Evolutionary conservation across 2,797 vertebrate species (phyloP), one percentile per base, ranked within the genome.

Genomic region (Vespertilio murinus): DNA sequence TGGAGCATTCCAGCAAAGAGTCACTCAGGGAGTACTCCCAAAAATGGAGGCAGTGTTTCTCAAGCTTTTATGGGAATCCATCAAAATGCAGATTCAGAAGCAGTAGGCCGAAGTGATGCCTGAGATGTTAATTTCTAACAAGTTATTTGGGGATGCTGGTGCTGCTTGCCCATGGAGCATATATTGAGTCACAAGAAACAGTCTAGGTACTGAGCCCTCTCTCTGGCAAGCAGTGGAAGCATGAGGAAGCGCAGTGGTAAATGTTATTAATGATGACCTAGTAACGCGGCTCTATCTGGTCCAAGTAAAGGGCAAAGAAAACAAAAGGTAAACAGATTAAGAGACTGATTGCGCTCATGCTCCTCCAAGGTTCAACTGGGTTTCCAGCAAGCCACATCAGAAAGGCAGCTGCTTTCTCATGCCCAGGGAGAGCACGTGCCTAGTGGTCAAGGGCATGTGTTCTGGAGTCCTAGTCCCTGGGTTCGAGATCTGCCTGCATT

Each of bases 81-180:
- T 88, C 59, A 88, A 79, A 93, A 94, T 92, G 78, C 56, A 93
- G 90, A 88, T 93, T 94, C 56, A 75, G 73, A 71, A 79, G 64
- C 61, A 83, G 40, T 33, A 49, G 73, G 91, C 77, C 87, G 64
- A 12, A 30, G 9, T 14, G 16, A 45, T 22, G 33, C 47, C 75
- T 6, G 35, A 67, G 35, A 80, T 67, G 25, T 52, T 88, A 69
- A 89, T 71, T 71, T 92, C 87, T 87, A 89, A 91, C 73, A 81
- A 75, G 52, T 82, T 86, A 70, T 47, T 80, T n/a, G n/a, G 40
- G 64, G 69, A 69, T 54, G 20, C 25, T 78, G 33, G 35, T 49
- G 40, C 35, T 91, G 12, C 25, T 84, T 22, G 45, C 52, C 81
- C 38, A 14, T n/a, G n/a, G 70, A 67, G 18, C 14, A 47, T 42